Base-by-base conservation (phyloP, 2,797 vertebrate species). In the Pipistrellus kuhlii region DNA sequence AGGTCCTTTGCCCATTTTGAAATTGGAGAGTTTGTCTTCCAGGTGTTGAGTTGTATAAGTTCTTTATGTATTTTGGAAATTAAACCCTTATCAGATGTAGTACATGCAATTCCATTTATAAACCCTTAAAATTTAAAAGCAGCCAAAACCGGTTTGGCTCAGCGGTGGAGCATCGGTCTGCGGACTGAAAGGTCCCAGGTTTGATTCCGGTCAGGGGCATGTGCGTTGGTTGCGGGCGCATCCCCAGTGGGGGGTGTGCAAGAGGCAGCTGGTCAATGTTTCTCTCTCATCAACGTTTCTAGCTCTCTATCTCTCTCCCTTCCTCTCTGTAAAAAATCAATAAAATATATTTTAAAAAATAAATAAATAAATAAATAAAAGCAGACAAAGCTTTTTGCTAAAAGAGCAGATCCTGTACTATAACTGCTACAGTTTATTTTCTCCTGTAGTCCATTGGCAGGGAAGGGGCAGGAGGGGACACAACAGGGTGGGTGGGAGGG, bases 401-500 rank as follows among this genome's bases (percentile, higher is more conserved):
- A 85, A 81, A 94, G 32, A 55, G 12, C 20, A 88, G 46, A 81
- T 66, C 14, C 5, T 4, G 72, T 14, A 66, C 7, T 55, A 59
- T 48, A 72, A 82, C 4, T 66, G 27, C 11, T 51, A 48, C 35
- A 71, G 76, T 68, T 93, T 90, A 90, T 48, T 77, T 2, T 59
- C 59, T 87, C 21, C 30, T 62, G 21, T 41, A 73, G 4, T 69
- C 53, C 51, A 77, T 85, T 59, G 95, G 85, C 0, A 9, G 94
- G 90, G 64, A 88, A 51, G 80, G 83, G 88, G 64, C 8, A 18
- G 85, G 86, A 85, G 69, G 92, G 87, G 90, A 84, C n/a, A 94
- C 30, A 0, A 78, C 10, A 21, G 88, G 75, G n/a, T 20, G 6
- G 84, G 48, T 18, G 66, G 96, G 91, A 94, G 78, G 92, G 85